A percentile compares a stretch with the other conserved stretches of the same genome.
Evolutionary conservation across 2,888 invertebrate genomes (phyloP).

Genomic region (Leptarthrus brevirostris): DNA sequence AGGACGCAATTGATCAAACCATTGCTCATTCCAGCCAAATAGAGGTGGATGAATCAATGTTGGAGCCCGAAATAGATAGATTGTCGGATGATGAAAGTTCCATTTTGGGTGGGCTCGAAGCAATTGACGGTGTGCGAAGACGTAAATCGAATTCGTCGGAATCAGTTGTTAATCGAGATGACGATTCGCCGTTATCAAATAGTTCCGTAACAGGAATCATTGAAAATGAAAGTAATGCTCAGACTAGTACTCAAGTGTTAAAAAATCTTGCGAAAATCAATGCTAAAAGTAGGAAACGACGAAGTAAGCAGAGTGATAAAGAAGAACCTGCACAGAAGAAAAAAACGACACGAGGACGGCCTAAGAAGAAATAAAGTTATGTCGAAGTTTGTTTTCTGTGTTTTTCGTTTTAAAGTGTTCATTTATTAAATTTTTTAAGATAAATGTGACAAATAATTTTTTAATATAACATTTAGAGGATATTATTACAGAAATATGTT

Average conservation of each 20-base stretch:
- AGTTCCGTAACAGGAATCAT: neutral
- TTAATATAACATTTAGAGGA: no score
- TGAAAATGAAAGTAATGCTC: constrained; percentile 46
- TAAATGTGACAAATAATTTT: no score
- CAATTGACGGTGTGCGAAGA: neutral
- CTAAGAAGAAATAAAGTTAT: neutral
- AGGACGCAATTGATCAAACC: constrained; percentile 69
- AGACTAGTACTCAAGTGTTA: constrained; percentile 58
- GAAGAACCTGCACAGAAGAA: constrained; percentile 18
- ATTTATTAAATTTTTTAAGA: no score
- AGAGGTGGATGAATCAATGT: constrained; percentile 53
- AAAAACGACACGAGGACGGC: neutral
- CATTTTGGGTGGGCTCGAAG: neutral
- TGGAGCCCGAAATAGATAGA: constrained; percentile 19
- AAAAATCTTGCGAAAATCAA: constrained; percentile 60
- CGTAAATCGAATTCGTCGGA: neutral
- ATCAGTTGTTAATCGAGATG: neutral
- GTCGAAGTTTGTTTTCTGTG: neutral
- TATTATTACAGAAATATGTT: no score
- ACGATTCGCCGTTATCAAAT: neutral
- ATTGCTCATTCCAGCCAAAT: constrained; percentile 61
- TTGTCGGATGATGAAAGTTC: constrained; percentile 6
- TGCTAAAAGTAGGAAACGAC: constrained; percentile 58
- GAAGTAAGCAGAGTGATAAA: constrained; percentile 47
- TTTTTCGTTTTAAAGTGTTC: no score